These are phyloP conservation scores for Epistrophe grossulariae DNA, from an alignment of 2,888 invertebrate genomes.

Conservation along the genomic window DNA sequence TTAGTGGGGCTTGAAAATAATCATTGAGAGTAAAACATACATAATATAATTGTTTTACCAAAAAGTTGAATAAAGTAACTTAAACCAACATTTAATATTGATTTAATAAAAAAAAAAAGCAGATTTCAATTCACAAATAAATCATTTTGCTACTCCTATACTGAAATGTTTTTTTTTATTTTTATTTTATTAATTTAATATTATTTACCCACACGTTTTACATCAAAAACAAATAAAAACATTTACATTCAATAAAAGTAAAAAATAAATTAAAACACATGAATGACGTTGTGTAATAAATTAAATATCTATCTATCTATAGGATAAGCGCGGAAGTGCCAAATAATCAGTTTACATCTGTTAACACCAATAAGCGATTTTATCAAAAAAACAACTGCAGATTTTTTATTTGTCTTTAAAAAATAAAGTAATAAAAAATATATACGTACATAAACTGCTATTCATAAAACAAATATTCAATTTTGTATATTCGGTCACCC, in stretches of 20 bases:
- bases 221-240: slow-evolving; percentile 8
- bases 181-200: background rate
- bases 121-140: background rate
- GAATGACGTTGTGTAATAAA: background rate
- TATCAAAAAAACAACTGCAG: slow-evolving; percentile 4
- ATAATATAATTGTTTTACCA: background rate
- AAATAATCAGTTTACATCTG: slow-evolving; percentile 46
- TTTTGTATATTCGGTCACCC: slow-evolving; percentile 28
- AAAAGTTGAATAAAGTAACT: background rate
- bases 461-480: slow-evolving; percentile 15
- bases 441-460: background rate
- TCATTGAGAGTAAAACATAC: too few relatives aligned
- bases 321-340: background rate
- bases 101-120: background rate
- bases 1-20: too few relatives aligned
- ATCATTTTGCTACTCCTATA: background rate
- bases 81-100: background rate
- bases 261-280: slow-evolving; percentile 21
- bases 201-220: background rate
- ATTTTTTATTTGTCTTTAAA: background rate
- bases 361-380: slow-evolving; percentile 34
- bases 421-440: background rate
- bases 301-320: background rate
- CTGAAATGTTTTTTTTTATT: background rate
- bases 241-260: slow-evolving; percentile 8